These are phyloP conservation scores for Bradynema listronoti DNA, from an alignment of 1,140 invertebrate genomes.

Conservation along the genomic window DNA sequence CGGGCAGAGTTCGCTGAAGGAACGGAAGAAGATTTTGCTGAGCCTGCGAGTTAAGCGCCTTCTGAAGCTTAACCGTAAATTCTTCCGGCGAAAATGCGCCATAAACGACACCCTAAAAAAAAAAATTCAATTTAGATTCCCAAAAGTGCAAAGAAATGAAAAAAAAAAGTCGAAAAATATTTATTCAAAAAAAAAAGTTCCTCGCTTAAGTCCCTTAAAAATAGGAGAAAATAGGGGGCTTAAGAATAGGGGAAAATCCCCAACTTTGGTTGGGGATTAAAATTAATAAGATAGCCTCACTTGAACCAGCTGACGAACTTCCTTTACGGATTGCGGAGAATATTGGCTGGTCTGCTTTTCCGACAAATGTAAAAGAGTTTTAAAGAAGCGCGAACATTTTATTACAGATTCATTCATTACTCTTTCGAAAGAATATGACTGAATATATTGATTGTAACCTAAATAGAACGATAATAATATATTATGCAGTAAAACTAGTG, in stretches of 20 bases:
- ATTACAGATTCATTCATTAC: too few species aligned
- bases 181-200: not conserved
- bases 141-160: constrained; percentile 7
- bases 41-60: constrained; percentile 6
- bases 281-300: not conserved
- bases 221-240: not conserved
- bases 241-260: not conserved
- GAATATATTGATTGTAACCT: too few species aligned
- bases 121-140: constrained; percentile 1
- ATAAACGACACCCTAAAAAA: constrained; percentile 22
- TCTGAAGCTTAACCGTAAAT: constrained; percentile 12
- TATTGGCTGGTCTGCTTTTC: constrained; percentile 3
- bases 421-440: too few species aligned
- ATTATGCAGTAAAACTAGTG: too few species aligned
- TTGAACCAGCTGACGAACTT: not conserved
- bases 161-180: not conserved
- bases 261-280: not conserved
- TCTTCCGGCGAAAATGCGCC: constrained; percentile 9
- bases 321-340: not conserved
- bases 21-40: constrained; percentile 14
- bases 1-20: constrained; percentile 6
- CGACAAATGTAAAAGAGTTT: constrained; percentile 15
- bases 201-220: not conserved
- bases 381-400: constrained; percentile 20
- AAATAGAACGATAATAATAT: too few species aligned